Conservation (phyloP, 2,113 vertebrate genomes). For the Notarius quadriscutis region DNA sequence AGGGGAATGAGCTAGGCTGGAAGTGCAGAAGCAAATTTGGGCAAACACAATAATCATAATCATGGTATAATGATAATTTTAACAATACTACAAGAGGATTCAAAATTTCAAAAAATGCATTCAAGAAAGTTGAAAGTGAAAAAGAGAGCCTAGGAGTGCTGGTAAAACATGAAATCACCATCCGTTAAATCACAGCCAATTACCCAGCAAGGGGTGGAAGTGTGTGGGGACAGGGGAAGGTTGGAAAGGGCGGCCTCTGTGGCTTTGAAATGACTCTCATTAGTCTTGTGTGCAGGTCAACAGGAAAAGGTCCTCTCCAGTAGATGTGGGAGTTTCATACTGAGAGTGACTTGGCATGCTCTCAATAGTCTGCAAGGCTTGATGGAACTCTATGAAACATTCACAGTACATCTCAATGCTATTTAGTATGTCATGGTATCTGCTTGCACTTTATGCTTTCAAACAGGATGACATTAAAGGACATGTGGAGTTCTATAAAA, state of each 20-base stretch:
- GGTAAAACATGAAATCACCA: constrained; percentile 18
- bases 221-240: constrained; percentile 15
- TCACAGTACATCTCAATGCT: background rate
- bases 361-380: background rate
- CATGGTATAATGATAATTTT: background rate
- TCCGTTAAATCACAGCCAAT: constrained; percentile 46
- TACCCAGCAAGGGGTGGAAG: constrained; percentile 31
- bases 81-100: background rate
- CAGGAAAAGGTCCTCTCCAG: constrained; percentile 47
- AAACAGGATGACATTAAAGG: background rate
- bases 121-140: background rate
- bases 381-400: background rate
- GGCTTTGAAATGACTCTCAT: constrained; percentile 51
- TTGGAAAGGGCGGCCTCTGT: constrained; percentile 22
- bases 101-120: background rate
- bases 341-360: background rate
- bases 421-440: background rate
- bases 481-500: background rate
- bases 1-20: background rate
- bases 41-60: background rate
- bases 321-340: constrained; percentile 14
- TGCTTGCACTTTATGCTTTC: background rate
- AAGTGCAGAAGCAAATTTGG: background rate
- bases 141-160: background rate
- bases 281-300: constrained; percentile 50